Base-by-base conservation (phyloP, 2,888 invertebrate genomes). In the Rhaphigaster nebulosa region DNA sequence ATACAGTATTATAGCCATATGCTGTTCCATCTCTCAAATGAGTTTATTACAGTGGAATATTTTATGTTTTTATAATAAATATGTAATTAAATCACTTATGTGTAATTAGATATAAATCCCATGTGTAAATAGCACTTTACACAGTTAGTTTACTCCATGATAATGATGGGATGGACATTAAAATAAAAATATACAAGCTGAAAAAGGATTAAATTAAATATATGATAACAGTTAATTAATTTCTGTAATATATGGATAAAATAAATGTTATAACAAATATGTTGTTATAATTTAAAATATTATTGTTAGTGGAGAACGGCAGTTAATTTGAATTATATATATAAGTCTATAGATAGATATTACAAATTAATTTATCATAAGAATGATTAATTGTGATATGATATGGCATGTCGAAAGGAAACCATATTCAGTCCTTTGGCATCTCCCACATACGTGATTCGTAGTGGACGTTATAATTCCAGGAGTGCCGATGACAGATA, bases 401-500 rank as follows among this genome's bases (percentile, higher is more conserved):
- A 15, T 65, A 26, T 26, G 60, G 29, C 18, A 15, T 65, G 3
- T 34, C 65, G 29, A 29, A 76, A 34, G 70, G 70, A 76, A 34
- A 76, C 70, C 38, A 34, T 76, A 18, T 34, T 65, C 4, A 29
- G 29, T 1, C 65, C 65, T 23, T 8, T 76, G 34, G 5, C 38
- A 38, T 20, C 34, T 23, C 34, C 70, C 70, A 38, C 70, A 76
- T 76, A 38, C 70, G 70, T 18, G 65, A 65, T 29, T 29, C 29
- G 29, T 38, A 76, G 8, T 76, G 70, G 70, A 76, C 34, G 70
- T 38, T 76, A 76, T 38, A 76, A 76, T 76, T 76, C 1, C 70
- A 20, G 70, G 34, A 76, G 70, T 38, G 70, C 6, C 38, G 70
- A 76, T 76, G 70, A 76, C 70, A 76, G 70, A 76, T 76, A 76